Evolutionary conservation across 2,113 vertebrate species (phyloP).

Genomic region (Damaliscus lunatus): DNA sequence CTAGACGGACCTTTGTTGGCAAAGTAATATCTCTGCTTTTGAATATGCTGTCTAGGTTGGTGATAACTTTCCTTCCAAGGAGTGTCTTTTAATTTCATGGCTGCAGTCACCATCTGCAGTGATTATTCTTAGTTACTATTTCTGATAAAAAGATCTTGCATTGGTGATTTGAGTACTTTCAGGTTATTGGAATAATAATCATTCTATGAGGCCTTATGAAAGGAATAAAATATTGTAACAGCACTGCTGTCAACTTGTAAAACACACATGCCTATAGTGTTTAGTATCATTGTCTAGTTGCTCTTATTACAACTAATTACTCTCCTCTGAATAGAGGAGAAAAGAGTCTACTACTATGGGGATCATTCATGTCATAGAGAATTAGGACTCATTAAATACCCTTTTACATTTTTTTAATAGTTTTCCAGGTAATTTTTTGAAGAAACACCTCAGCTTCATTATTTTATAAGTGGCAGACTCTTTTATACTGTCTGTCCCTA

Average conservation of each 20-base stretch:
- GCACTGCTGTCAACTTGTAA: neutral
- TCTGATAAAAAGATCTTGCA: constrained; percentile 21
- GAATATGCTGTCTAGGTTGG: neutral
- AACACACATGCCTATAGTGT: neutral
- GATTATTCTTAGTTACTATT: neutral
- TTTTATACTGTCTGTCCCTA: neutral
- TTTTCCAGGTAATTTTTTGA: neutral
- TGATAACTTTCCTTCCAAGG: neutral
- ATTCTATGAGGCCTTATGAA: neutral
- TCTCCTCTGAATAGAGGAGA: constrained; percentile 1
- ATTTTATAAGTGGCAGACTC: neutral
- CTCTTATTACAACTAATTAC: neutral
- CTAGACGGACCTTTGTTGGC: too few species aligned
- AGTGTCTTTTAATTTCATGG: neutral
- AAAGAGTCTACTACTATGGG: neutral
- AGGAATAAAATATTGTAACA: neutral
- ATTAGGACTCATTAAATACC: neutral
- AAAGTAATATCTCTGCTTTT: neutral
- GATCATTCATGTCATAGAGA: neutral
- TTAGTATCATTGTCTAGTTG: constrained; percentile 29
- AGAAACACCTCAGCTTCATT: neutral
- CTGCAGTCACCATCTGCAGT: neutral
- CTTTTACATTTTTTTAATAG: neutral
- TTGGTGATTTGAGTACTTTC: neutral
- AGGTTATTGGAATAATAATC: neutral